phyloP scores from a whole-genome alignment of 1,140 invertebrate genomes.

The Trichogramma pretiosum region DNA sequence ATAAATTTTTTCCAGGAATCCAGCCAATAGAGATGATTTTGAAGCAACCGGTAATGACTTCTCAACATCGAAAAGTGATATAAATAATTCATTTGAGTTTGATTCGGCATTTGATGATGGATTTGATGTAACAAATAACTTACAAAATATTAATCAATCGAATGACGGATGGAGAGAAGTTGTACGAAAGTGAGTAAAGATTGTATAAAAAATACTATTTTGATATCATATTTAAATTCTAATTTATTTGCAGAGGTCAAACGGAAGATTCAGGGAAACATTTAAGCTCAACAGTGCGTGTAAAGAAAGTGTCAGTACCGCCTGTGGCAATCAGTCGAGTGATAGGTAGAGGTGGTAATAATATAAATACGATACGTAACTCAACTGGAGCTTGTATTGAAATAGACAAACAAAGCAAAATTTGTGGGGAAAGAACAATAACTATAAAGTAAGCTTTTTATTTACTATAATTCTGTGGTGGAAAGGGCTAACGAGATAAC shows the following conservation, averaged over 20 bases:
- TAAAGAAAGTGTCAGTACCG: slow-evolving; percentile 85
- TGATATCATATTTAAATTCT: background rate
- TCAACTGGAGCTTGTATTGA: slow-evolving; percentile 94
- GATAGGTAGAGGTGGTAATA: slow-evolving; percentile 90
- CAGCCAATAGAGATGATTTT: slow-evolving; percentile 59
- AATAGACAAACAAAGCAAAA: slow-evolving; percentile 93
- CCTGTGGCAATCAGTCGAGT: slow-evolving; percentile 90
- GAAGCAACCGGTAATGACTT: slow-evolving; percentile 58
- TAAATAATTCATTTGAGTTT: slow-evolving; percentile 41
- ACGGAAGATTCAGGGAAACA: slow-evolving; percentile 41
- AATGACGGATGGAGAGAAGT: slow-evolving; percentile 98
- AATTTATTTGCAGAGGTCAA: slow-evolving; percentile 32
- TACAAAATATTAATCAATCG: slow-evolving; percentile 36
- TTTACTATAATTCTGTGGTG: too few relatives aligned
- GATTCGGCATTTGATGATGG: too few relatives aligned
- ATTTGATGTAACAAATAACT: slow-evolving; percentile 26
- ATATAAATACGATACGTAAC: slow-evolving; percentile 92
- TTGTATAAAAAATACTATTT: background rate
- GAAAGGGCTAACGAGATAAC: too few relatives aligned
- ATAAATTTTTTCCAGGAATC: slow-evolving; percentile 42
- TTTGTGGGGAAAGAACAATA: slow-evolving; percentile 85
- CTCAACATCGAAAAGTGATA: slow-evolving; percentile 47
- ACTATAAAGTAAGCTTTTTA: slow-evolving; percentile 79
- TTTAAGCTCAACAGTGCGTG: slow-evolving; percentile 45
- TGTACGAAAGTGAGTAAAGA: slow-evolving; percentile 63